Conservation (phyloP, 2,888 invertebrate species). For the Altica lythri region DNA sequence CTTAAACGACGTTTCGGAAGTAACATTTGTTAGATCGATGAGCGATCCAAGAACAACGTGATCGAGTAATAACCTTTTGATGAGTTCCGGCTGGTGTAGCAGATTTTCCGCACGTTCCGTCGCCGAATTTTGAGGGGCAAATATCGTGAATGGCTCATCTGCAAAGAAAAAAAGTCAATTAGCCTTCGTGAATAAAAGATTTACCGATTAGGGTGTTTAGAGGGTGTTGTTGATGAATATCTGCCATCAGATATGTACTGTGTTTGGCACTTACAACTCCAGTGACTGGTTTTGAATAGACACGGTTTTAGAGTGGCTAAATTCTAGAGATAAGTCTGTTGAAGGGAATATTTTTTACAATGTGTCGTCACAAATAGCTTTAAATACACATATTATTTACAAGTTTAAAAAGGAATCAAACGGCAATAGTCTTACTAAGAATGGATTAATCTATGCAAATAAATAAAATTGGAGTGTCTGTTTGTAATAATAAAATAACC, state of each 20-base stretch:
- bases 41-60: conserved; percentile 64
- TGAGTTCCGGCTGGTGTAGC: conserved; percentile 58
- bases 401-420: no score
- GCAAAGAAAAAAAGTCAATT: conserved; percentile 44
- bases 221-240: conserved; percentile 1
- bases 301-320: no score
- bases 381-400: no score
- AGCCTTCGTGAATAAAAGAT: conserved; percentile 9
- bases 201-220: no score
- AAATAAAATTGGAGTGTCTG: no score
- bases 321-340: no score
- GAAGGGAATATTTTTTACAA: no score
- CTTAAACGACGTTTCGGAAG: conserved; percentile 58
- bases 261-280: conserved; percentile 6
- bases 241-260: conserved; percentile 6
- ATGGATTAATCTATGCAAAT: no score
- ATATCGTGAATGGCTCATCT: conserved; percentile 66
- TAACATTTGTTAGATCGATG: conserved; percentile 59
- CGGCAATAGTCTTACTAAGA: no score
- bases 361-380: no score
- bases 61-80: conserved; percentile 64
- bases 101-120: conserved; percentile 54
- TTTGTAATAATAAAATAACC: no score
- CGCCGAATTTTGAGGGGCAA: conserved; percentile 62
- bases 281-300: no score